Conservation (phyloP, 2,797 vertebrate species). For the Valencia hispanica region DNA sequence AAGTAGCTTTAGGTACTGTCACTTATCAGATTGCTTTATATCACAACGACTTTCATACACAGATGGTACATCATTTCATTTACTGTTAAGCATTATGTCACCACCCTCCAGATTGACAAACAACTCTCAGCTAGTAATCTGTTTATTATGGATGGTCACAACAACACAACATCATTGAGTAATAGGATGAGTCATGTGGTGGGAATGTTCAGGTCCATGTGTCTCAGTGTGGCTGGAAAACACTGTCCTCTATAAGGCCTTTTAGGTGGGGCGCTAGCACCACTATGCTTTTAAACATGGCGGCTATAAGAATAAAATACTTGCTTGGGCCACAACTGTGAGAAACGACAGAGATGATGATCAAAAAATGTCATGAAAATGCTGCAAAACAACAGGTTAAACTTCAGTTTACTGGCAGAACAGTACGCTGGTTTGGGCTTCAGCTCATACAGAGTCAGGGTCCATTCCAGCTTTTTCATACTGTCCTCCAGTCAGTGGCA, state of each 20-base stretch:
- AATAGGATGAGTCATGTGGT: conserved; percentile 80
- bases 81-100: conserved; percentile 78
- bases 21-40: conserved; percentile 4
- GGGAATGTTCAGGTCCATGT: conserved; percentile 77
- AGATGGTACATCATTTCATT: conserved; percentile 71
- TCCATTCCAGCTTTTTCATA: conserved; percentile 58
- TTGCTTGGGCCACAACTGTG: conserved; percentile 27
- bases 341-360: conserved; percentile 32
- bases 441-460: conserved; percentile 40
- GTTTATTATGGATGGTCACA: conserved; percentile 79
- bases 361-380: conserved; percentile 52
- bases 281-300: conserved; percentile 24
- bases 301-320: conserved; percentile 32
- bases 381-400: conserved; percentile 60
- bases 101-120: conserved; percentile 73
- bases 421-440: conserved; percentile 53
- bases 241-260: conserved; percentile 27
- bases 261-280: conserved; percentile 17
- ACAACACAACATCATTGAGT: conserved; percentile 77
- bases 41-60: conserved; percentile 38
- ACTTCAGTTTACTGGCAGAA: conserved; percentile 30
- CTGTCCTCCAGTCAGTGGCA: conserved; percentile 73
- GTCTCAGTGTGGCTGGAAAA: conserved; percentile 65
- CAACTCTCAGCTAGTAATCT: conserved; percentile 71
- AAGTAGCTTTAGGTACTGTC: conserved; percentile 14